phyloP scores from a whole-genome alignment of 2,113 vertebrate species.

The Saccopteryx bilineata region DNA sequence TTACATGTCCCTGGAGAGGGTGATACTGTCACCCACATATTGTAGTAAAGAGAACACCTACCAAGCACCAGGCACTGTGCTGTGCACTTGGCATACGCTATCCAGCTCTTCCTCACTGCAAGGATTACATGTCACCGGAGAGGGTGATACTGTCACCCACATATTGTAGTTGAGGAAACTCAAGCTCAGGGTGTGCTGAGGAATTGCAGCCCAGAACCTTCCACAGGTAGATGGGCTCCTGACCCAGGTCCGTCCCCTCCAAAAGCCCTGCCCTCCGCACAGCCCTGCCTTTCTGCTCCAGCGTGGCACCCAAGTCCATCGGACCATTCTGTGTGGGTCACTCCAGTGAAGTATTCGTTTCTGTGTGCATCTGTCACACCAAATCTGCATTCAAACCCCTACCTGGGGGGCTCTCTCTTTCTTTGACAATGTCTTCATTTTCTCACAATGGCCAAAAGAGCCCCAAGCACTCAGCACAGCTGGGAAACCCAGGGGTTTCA shows the following conservation, averaged over 20 bases:
- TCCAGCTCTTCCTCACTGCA: not conserved
- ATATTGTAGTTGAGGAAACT: not conserved
- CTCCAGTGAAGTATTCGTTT: not conserved
- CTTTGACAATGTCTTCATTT: conserved; percentile 68
- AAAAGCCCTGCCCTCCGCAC: not conserved
- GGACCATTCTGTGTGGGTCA: accelerated
- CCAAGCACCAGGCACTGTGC: not conserved
- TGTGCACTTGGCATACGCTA: too few species aligned
- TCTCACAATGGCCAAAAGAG: conserved; percentile 34
- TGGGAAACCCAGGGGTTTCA: conserved; percentile 52
- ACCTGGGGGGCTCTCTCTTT: not conserved
- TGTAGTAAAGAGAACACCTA: not conserved
- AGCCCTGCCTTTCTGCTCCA: not conserved
- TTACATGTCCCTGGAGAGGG: not conserved
- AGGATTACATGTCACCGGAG: not conserved
- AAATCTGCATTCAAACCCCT: conserved; percentile 44
- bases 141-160: not conserved
- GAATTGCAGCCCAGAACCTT: not conserved
- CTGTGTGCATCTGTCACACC: not conserved
- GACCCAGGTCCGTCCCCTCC: not conserved
- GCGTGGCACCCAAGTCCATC: not conserved
- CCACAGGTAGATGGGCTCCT: accelerated
- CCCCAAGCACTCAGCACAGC: conserved; percentile 58
- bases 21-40: not conserved
- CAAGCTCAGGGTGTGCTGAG: too few species aligned